Percentiles rank a stretch among this genome's conserved stretches.
phyloP scores from a whole-genome alignment of 2,888 invertebrate species.

The Andrena trimmerana region DNA sequence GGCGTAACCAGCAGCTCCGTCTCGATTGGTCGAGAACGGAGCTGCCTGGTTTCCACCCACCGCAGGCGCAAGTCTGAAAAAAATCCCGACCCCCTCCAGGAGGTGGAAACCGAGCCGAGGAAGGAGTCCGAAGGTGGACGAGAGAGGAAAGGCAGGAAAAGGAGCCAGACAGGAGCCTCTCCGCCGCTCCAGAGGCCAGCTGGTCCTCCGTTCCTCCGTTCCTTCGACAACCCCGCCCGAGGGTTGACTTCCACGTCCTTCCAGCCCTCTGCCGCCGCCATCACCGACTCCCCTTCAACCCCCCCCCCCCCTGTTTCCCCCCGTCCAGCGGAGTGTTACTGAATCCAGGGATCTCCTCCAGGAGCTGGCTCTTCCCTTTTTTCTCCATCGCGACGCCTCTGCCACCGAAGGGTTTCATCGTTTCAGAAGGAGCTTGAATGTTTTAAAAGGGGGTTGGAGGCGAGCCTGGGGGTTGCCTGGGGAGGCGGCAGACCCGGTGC shows the following conservation, averaged over 20 bases:
- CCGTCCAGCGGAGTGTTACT: constrained; percentile 27
- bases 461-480: neutral
- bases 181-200: constrained; percentile 44
- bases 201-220: constrained; percentile 46
- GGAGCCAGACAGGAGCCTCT: constrained; percentile 60
- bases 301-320: constrained; percentile 6
- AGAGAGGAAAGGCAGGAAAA: constrained; percentile 59
- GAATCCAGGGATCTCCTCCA: constrained; percentile 47
- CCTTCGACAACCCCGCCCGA: constrained; percentile 70
- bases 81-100: constrained; percentile 57
- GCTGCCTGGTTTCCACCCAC: constrained; percentile 78
- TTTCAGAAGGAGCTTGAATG: constrained; percentile 53
- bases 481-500: neutral
- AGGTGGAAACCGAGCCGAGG: constrained; percentile 66
- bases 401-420: constrained; percentile 38
- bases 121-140: constrained; percentile 64
- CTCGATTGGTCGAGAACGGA: constrained; percentile 76
- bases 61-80: constrained; percentile 79
- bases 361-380: constrained; percentile 22
- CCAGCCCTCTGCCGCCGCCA: constrained; percentile 69
- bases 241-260: constrained; percentile 70
- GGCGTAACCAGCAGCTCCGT: constrained; percentile 72
- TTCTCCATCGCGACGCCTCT: constrained; percentile 1
- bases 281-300: constrained; percentile 55
- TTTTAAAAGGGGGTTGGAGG: constrained; percentile 52